These are phyloP conservation scores for Pseudoips prasinana DNA, from an alignment of 2,888 invertebrate genomes.

Conservation along the genomic window DNA sequence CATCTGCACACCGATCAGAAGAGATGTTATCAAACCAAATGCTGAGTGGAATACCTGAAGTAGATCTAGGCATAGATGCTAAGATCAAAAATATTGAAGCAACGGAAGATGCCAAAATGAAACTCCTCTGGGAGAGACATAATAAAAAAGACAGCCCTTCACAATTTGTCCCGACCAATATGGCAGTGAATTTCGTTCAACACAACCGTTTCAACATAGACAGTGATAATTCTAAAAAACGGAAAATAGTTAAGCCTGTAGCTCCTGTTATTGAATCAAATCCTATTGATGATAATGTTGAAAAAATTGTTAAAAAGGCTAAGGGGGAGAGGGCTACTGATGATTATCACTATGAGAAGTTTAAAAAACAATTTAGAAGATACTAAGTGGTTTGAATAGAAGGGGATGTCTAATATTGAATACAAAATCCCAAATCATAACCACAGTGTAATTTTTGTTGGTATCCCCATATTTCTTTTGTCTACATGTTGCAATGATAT, in stretches of 20 bases:
- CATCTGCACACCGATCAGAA: slow-evolving; percentile 93
- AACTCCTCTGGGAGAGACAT: slow-evolving; percentile 92
- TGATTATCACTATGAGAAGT: slow-evolving; percentile 98
- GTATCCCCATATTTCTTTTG: too few species aligned
- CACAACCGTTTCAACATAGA: slow-evolving; percentile 98
- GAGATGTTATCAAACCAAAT: slow-evolving; percentile 99
- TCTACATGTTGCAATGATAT: too few species aligned
- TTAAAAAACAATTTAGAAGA: slow-evolving; percentile 96
- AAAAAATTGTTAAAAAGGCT: slow-evolving; percentile 83
- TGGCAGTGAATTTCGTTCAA: slow-evolving; percentile 99
- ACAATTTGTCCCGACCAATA: slow-evolving; percentile 98
- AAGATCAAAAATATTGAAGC: slow-evolving; percentile 99
- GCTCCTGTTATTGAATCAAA: slow-evolving; percentile 49
- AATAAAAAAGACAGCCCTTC: slow-evolving; percentile 96
- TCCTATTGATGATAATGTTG: slow-evolving; percentile 72
- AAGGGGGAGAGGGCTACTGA: slow-evolving; percentile 96
- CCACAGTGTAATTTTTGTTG: too few species aligned
- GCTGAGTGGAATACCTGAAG: slow-evolving; percentile 99
- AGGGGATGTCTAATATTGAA: too few species aligned
- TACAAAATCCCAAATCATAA: too few species aligned
- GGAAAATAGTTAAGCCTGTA: slow-evolving; percentile 80
- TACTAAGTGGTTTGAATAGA: slow-evolving; percentile 69
- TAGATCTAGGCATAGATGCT: slow-evolving; percentile 99
- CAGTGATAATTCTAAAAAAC: slow-evolving; percentile 83
- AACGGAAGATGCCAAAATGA: slow-evolving; percentile 98